phyloP scores from a whole-genome alignment of 37 sponge, comb jelly and placozoan species.

The Spongilla lacustris region DNA sequence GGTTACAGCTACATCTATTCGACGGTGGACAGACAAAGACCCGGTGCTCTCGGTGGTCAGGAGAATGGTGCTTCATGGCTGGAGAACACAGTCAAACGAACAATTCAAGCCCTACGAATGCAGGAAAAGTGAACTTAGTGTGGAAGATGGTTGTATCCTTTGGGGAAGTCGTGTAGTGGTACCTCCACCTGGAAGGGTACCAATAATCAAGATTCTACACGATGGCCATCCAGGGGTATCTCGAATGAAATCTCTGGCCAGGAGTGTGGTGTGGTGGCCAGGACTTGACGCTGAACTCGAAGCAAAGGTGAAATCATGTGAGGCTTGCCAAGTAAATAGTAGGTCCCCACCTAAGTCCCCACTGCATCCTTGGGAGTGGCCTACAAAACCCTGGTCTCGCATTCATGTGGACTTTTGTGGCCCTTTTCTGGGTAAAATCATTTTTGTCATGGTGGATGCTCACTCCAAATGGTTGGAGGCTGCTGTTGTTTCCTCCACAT shows the following conservation, averaged over 20 bases:
- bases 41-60: background rate
- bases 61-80: background rate
- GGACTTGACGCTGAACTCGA: constrained; percentile 23
- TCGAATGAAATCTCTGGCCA: constrained; percentile 19
- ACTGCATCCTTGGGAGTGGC: constrained; percentile 47
- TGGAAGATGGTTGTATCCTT: constrained; percentile 15
- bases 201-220: background rate
- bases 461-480: constrained; percentile 38
- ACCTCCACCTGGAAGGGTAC: background rate
- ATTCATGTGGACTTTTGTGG: constrained; percentile 31
- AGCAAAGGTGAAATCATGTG: background rate
- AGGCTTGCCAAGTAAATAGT: background rate
- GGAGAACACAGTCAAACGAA: background rate
- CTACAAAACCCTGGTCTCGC: constrained; percentile 23
- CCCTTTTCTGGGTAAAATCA: constrained; percentile 27
- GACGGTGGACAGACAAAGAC: background rate
- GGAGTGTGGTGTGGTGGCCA: constrained; percentile 48
- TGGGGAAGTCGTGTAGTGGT: constrained; percentile 28
- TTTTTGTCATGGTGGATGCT: constrained; percentile 39
- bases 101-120: background rate
- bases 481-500: background rate
- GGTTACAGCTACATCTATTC: background rate
- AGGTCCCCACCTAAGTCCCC: background rate
- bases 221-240: constrained; percentile 21
- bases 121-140: background rate